Conservation (phyloP, 2,797 vertebrate species). For the Microhierax caerulescens region DNA sequence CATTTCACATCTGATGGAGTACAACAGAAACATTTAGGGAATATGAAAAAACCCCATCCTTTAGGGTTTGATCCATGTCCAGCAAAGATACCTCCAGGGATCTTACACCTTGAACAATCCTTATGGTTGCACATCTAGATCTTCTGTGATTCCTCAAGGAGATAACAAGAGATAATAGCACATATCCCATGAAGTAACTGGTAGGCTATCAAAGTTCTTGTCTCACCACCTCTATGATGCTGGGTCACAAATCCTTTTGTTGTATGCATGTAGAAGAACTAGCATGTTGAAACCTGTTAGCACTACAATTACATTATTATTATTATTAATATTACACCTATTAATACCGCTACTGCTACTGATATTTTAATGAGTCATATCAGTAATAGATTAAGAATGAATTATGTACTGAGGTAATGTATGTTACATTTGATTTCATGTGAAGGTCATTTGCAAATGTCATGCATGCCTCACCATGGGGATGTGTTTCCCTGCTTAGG, state of each 20-base stretch:
- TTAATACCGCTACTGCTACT: neutral
- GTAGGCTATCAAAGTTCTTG: neutral
- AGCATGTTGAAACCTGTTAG: neutral
- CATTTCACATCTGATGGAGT: neutral
- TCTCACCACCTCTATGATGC: neutral
- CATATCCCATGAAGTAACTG: neutral
- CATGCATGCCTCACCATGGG: neutral
- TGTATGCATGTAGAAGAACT: neutral
- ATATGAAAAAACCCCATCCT: neutral
- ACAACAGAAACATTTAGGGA: neutral
- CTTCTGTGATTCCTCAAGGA: neutral
- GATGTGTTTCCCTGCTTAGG: neutral
- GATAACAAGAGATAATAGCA: neutral
- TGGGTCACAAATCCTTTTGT: slow-evolving; percentile 11
- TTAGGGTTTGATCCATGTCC: neutral
- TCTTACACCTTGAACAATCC: neutral
- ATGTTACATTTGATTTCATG: neutral
- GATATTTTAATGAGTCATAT: slow-evolving; percentile 52
- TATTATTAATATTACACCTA: neutral
- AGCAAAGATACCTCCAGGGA: neutral
- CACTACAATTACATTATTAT: neutral
- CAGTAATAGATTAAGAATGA: slow-evolving; percentile 47
- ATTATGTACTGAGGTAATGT: slow-evolving; percentile 11
- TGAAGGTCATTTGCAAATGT: slow-evolving; percentile 16
- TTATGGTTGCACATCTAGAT: neutral